Evolutionary conservation across 2,797 vertebrate genomes (phyloP).

Genomic region (Myotis findleyi): DNA sequence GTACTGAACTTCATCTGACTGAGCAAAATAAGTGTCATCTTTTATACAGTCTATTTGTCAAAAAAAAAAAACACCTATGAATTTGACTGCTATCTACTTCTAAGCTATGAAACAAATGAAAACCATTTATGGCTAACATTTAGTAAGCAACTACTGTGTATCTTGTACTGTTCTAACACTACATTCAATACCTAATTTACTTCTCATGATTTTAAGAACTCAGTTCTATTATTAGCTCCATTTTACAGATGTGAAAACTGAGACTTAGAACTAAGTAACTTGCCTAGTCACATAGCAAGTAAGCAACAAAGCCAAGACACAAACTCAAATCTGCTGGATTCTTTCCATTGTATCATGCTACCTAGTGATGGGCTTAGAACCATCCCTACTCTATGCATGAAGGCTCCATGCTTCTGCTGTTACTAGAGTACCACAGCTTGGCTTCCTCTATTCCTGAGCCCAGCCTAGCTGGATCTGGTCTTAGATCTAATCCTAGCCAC

Average conservation of each 20-base stretch:
- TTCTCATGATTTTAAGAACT: slow-evolving; percentile 46
- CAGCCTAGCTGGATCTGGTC: not conserved
- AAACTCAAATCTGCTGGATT: slow-evolving; percentile 10
- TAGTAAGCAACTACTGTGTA: not conserved
- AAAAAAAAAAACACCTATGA: not conserved
- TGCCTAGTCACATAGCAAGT: not conserved
- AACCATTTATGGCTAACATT: not conserved
- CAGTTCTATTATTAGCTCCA: not conserved
- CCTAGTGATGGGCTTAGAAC: not conserved
- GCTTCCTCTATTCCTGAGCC: not conserved
- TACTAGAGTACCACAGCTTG: slow-evolving; percentile 2
- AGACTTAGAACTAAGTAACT: slow-evolving; percentile 35
- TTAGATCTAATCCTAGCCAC: slow-evolving; percentile 15
- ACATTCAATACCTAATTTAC: slow-evolving; percentile 7
- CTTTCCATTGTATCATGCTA: not conserved
- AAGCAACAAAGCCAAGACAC: slow-evolving; percentile 44
- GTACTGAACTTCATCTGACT: not conserved
- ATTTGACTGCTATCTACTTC: not conserved
- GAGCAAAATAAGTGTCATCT: slow-evolving; percentile 14
- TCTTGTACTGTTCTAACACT: slow-evolving; percentile 15
- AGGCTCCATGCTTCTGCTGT: not conserved
- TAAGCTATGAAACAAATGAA: slow-evolving; percentile 51
- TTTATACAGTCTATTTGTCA: slow-evolving; percentile 44
- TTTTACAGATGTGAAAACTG: slow-evolving; percentile 31
- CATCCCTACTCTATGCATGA: not conserved